phyloP scores from a whole-genome alignment of 2,113 vertebrate species.

The Sturnus vulgaris region DNA sequence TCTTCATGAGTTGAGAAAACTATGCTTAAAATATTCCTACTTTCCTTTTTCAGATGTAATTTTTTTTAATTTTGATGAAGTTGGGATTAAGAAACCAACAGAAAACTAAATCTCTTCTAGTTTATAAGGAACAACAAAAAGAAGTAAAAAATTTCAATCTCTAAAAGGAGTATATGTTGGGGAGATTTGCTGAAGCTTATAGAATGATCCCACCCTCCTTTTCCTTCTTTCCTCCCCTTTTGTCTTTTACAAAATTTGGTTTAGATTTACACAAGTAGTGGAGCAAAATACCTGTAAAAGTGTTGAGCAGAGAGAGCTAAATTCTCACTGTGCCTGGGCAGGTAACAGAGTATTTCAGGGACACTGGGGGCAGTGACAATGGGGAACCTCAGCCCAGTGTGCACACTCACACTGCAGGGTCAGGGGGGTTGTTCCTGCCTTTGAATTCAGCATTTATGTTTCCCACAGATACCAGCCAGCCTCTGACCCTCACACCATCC shows the following conservation, averaged over 20 bases:
- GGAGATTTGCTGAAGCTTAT: not conserved
- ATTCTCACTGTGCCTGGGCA: not conserved
- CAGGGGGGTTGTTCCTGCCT: not conserved
- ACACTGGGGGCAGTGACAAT: not conserved
- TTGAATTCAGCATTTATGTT: not conserved
- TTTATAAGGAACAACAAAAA: not conserved
- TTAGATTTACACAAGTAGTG: not conserved
- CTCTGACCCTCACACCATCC: not conserved
- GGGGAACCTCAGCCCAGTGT: not conserved
- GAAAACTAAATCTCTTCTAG: not conserved
- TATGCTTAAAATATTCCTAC: not conserved
- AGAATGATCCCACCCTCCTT: not conserved
- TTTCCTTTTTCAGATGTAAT: not conserved
- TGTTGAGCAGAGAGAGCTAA: not conserved
- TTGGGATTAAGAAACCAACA: not conserved
- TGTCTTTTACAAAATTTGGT: not conserved
- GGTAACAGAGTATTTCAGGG: not conserved
- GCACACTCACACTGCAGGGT: not conserved
- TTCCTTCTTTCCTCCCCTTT: not conserved
- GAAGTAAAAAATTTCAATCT: not conserved
- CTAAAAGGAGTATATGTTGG: not conserved
- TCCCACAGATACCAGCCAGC: not conserved
- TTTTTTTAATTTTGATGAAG: not conserved
- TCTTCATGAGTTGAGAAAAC: slow-evolving; percentile 17
- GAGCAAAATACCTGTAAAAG: not conserved